These are phyloP conservation scores for Aurelia coerulea DNA, from an alignment of 30 jellyfish, hydroid and myxozoan species.

Conservation along the genomic window DNA sequence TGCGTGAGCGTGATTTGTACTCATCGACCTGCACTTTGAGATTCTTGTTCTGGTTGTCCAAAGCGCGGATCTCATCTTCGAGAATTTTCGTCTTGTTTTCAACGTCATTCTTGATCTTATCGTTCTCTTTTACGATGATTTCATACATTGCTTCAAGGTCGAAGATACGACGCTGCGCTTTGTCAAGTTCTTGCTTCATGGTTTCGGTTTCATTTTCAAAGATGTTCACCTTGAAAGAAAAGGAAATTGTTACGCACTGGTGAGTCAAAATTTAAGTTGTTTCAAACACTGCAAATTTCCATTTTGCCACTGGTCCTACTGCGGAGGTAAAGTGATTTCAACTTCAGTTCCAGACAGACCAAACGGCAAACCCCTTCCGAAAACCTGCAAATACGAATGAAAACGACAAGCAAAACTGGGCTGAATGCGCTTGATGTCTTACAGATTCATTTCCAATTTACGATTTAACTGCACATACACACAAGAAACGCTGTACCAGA, in stretches of 20 bases:
- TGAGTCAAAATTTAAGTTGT: background rate
- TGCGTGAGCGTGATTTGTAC: conserved; percentile 71
- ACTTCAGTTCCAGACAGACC: too few species aligned
- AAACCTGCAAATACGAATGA: too few species aligned
- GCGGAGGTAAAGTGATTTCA: background rate
- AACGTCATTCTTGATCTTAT: conserved; percentile 68
- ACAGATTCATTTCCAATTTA: too few species aligned
- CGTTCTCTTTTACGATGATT: conserved; percentile 87
- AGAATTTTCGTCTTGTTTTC: conserved; percentile 71
- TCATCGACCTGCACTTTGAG: conserved; percentile 82
- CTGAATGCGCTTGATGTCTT: too few species aligned
- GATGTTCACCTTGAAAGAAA: conserved; percentile 25
- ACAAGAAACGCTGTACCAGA: too few species aligned
- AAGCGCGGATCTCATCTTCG: conserved; percentile 80
- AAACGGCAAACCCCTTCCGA: too few species aligned
- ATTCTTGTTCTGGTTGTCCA: conserved; percentile 68
- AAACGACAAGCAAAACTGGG: too few species aligned
- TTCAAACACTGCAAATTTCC: background rate
- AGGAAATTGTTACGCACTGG: background rate
- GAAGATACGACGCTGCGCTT: conserved; percentile 81
- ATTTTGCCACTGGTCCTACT: background rate
- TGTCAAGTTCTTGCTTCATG: conserved; percentile 74
- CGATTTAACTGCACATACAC: too few species aligned
- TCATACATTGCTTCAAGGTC: conserved; percentile 95
- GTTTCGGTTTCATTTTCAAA: conserved; percentile 64